Base-by-base conservation (phyloP, 2,888 invertebrate species). In the Stenotaenia linearis region DNA sequence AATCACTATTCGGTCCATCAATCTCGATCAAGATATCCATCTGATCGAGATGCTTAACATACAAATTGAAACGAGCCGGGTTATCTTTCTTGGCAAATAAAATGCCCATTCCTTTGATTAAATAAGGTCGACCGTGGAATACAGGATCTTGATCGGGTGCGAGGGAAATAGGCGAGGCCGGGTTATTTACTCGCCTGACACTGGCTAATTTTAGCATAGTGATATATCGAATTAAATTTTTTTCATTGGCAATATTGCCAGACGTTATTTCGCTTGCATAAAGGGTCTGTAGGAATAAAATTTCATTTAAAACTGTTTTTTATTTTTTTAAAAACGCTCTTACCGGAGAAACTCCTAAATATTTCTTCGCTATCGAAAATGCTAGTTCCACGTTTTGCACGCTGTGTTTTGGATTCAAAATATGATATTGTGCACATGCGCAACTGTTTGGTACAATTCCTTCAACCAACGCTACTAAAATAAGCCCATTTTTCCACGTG, bases 1-100 rank as follows among this genome's bases (percentile, higher is more conserved):
- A 82, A 21, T 82, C 82, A 9, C 78, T 79, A 15, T 80, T 80
- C 9, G 80, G 80, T 15, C 80, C 80, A 28, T 79, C 56, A 18
- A 83, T 80, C 78, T 82, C 82, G 30, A 83, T 80, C 28, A 81
- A 80, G 9, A 83, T 80, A 28, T 81, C 82, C 37, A 80, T 75
- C 15, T 10, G 75, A 9, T 61, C 56, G 40, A 35, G 28, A 0
- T 79, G 78, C 32, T 78, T 69, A 30, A 82, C 23, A 74, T 81
- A 81, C 21, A 83, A 79, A 9, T 79, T 81, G 50, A 83, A 83
- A 18, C 78, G 40, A 10, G 82, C 80, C 35, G 69, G 50, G n/a
- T 81, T 75, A 21, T 80, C 79, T 76, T 80, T 77, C 37, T 79
- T 79, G 9, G 81, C 82, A 78, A 80, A 30, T 28, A 79, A 50